Evolutionary conservation across 2,888 invertebrate species (phyloP).

Genomic region (Eilema griseolum): DNA sequence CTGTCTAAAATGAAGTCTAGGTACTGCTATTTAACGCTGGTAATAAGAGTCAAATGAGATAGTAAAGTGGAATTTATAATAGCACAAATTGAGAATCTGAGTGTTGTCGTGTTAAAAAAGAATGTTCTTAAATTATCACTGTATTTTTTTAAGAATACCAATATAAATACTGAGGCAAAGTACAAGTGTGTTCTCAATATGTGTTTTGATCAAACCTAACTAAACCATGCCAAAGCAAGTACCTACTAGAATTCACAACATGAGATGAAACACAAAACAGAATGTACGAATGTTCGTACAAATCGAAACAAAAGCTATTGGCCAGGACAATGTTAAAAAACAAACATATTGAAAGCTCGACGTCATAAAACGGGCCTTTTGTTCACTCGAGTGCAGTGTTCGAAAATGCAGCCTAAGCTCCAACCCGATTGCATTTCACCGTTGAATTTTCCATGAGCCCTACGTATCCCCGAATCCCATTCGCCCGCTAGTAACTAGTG

Average conservation of each 20-base stretch:
- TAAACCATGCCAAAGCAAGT: constrained; percentile 14
- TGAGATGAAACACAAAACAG: constrained; percentile 14
- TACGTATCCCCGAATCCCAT: constrained; percentile 63
- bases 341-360: constrained; percentile 60
- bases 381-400: constrained; percentile 65
- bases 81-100: no score
- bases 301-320: constrained; percentile 33
- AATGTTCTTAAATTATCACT: no score
- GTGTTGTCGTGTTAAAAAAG: no score
- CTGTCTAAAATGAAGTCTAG: no score
- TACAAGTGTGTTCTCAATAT: no score
- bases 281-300: constrained; percentile 11
- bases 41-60: neutral
- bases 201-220: neutral
- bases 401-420: constrained; percentile 73
- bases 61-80: no score
- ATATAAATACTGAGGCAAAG: no score
- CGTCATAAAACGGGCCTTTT: constrained; percentile 62
- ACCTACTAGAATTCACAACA: constrained; percentile 20
- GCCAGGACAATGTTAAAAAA: constrained; percentile 43
- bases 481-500: constrained; percentile 75
- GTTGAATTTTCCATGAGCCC: constrained; percentile 79
- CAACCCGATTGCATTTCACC: constrained; percentile 81
- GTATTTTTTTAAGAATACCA: no score
- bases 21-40: neutral